These are phyloP conservation scores for Platycheirus rosarum DNA, from an alignment of 2,888 invertebrate species.

Conservation along the genomic window DNA sequence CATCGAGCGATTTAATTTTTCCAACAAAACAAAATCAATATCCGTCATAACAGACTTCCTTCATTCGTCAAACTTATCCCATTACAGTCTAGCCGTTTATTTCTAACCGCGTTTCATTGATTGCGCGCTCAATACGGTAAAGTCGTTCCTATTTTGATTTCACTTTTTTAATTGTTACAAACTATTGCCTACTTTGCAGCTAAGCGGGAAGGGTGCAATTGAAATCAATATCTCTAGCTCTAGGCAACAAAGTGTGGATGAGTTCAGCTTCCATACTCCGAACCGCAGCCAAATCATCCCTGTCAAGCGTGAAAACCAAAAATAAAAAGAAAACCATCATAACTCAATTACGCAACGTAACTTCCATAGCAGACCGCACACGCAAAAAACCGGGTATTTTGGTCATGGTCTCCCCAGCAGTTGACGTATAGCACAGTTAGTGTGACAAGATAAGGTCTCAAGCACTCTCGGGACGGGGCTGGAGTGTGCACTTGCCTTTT, in stretches of 20 bases:
- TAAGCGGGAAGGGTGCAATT: not conserved
- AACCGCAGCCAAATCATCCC: conserved; percentile 57
- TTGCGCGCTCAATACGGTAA: conserved; percentile 16
- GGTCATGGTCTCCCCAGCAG: conserved; percentile 60
- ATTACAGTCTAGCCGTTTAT: conserved; percentile 55
- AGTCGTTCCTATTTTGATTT: conserved; percentile 15
- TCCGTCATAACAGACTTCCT: conserved; percentile 32
- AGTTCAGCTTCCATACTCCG: conserved; percentile 28
- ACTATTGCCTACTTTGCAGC: conserved; percentile 11
- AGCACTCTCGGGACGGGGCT: conserved; percentile 21
- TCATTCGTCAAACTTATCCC: conserved; percentile 25
- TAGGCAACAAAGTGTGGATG: conserved; percentile 46
- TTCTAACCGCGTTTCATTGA: conserved; percentile 44
- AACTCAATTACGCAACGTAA: conserved; percentile 53
- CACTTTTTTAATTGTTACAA: conserved; percentile 41
- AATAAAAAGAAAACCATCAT: conserved; percentile 47
- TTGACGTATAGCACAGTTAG: conserved; percentile 47
- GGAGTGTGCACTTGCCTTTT: conserved; percentile 60
- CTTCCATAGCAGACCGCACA: conserved; percentile 42
- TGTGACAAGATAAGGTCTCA: conserved; percentile 71
- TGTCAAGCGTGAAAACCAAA: conserved; percentile 65
- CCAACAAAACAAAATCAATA: not conserved
- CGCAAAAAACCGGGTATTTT: conserved; percentile 55
- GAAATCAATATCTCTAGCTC: conserved; percentile 31
- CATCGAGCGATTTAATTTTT: too few relatives aligned